These are phyloP conservation scores for Halisarca cf. caerulea DNA, from an alignment of 37 sponge, comb jelly and placozoan genomes.

Conservation along the genomic window DNA sequence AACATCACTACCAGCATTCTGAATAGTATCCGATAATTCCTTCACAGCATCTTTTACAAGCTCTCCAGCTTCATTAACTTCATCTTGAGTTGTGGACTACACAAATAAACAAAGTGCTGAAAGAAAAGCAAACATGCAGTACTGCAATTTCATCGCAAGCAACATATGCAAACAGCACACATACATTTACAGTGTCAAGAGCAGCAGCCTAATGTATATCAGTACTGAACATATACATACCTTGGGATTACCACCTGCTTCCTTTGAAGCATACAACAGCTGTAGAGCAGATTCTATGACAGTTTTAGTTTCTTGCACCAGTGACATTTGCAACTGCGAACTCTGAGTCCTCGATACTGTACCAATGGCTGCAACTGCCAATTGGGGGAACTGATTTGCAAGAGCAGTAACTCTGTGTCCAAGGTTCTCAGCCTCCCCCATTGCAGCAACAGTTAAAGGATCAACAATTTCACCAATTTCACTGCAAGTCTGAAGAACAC, in stretches of 20 bases:
- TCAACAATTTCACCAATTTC: slow-evolving; percentile 77
- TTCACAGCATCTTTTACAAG: slow-evolving; percentile 64
- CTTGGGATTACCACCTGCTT: slow-evolving; percentile 87
- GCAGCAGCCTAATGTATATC: background rate
- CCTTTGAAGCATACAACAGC: slow-evolving; percentile 83
- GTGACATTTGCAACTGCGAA: slow-evolving; percentile 59
- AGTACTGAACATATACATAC: background rate
- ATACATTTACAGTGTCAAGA: background rate
- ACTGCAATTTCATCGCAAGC: background rate
- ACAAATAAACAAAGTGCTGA: background rate
- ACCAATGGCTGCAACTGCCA: slow-evolving; percentile 87
- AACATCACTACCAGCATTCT: slow-evolving; percentile 73
- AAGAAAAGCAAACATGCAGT: too few relatives aligned
- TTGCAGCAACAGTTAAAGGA: slow-evolving; percentile 81
- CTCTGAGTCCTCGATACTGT: slow-evolving; percentile 78
- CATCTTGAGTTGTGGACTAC: slow-evolving; percentile 26
- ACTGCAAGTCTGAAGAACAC: slow-evolving; percentile 59
- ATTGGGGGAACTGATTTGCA: slow-evolving; percentile 72
- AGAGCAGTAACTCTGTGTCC: slow-evolving; percentile 89
- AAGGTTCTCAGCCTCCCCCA: slow-evolving; percentile 95
- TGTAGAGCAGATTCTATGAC: slow-evolving; percentile 79
- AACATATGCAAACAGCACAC: too few relatives aligned
- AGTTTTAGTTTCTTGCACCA: slow-evolving; percentile 87
- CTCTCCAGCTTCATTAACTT: slow-evolving; percentile 68
- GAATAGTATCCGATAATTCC: slow-evolving; percentile 67